Base-by-base conservation (phyloP, 2,113 vertebrate species). In the Lophotis ruficrista region DNA sequence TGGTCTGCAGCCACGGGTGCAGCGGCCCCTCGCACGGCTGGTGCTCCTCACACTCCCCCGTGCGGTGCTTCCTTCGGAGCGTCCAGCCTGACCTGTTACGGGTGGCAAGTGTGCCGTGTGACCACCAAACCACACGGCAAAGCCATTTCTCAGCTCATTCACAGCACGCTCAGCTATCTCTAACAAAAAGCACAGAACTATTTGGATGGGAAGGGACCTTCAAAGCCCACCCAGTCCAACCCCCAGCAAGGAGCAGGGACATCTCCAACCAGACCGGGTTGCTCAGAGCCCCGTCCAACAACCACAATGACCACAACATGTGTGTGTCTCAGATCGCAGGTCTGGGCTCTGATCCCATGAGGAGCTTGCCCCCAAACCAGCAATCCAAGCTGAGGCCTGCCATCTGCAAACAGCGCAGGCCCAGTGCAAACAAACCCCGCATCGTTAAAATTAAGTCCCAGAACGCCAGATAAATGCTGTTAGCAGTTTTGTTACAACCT, bases 271-370 rank as follows among this genome's bases (percentile, higher is more conserved):
- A 43, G 41, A 43, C 15, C 41, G 15, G 41, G 14, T 43, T 43
- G 41, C 41, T 43, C 41, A 43, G 14, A 43, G 41, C 41, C 41
- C 41, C 41, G 14, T 43, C 41, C 41, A 93, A 72, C 82, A 88
- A 90, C 82, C 68, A 15, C 41, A 43, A 16, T 6, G 78, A 93
- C 72, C 85, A 72, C 90, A 90, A 95, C 48, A 17, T 64, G 13
- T 5, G 54, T 57, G 82, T 90, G 92, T 83, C 79, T 92, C 90
- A 76, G 90, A 80, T 65, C 82, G 79, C 78, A 83, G 94, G 72
- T 95, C 93, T 83, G 82, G 88, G 90, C 92, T 97, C 94, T 75
- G 65, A 87, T 83, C 85, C 72, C 48, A 83, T 5, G 24, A 69
- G 37, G n/a, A 94, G 83, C 58, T 92, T 80, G 41, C 92, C 80